Evolutionary conservation across 2,888 invertebrate species (phyloP), one percentile per base, ranked within the genome.

Genomic region (Euplagia quadripunctaria): DNA sequence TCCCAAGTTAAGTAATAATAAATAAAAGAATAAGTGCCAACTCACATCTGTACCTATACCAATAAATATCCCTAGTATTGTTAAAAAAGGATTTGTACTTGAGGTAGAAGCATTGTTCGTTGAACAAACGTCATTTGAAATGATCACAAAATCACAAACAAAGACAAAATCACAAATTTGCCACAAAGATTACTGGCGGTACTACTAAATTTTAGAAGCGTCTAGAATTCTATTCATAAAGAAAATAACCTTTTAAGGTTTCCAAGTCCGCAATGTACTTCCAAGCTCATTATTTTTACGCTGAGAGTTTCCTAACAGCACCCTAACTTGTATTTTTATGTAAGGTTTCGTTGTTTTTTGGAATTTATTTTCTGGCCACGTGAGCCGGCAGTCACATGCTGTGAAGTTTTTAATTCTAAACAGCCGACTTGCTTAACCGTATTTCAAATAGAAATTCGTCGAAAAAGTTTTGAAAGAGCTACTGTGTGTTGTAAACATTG

Each of bases 301-400:
- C 52, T 6, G 64, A 73, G 51, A 51, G 17, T 63, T 69, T 67
- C 9, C 20, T 7, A 75, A 75, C 43, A 64, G 52, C 76, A 68
- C 7, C 63, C 43, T 64, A 72, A 4, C 11, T 58, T 46, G 17
- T 64, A 20, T 16, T 17, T 75, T 78, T 82, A 73, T 71, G 75
- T 79, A 83, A 83, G 75, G 58, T 11, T 70, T 68, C 72, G 31
- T 0, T 14, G 0, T 52, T 70, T 73, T 31, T 20, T 51, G n/a
- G n/a, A n/a, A 14, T 16, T n/a, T 9, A 12, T 73, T 68, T 72
- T 72, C 42, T 12, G 5, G 71, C 81, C 83, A 79, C 85, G 85
- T 83, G 86, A 79, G 4, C 42, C 12, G 1, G 12, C 4, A 43
- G 69, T 85, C 83, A 85, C 85, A 78, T 78, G 80, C 43, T 67